Evolutionary conservation across 2,797 vertebrate genomes (phyloP).

Genomic region (Parauchenoglanis ngamensis): DNA sequence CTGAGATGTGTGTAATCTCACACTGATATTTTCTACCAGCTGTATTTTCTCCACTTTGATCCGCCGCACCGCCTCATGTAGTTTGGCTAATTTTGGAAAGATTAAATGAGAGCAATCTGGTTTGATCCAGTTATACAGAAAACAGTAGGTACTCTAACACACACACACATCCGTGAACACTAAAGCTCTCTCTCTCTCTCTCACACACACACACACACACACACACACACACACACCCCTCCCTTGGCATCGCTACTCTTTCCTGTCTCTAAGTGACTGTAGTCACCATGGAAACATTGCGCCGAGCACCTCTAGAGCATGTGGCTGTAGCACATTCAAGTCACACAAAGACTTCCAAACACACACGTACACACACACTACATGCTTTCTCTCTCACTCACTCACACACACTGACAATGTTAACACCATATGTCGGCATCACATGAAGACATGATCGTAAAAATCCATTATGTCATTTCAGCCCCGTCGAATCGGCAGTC

Average conservation of each 20-base stretch:
- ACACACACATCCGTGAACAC: constrained; percentile 36
- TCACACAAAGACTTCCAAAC: constrained; percentile 49
- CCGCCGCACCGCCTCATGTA: constrained; percentile 42
- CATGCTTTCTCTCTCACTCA: not conserved
- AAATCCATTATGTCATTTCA: constrained; percentile 39
- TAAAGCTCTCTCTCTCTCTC: not conserved
- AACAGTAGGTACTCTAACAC: constrained; percentile 53
- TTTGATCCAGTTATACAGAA: constrained; percentile 62
- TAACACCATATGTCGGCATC: constrained; percentile 51
- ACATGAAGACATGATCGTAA: constrained; percentile 34
- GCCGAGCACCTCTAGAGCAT: constrained; percentile 60
- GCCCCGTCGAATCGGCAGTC: constrained; percentile 12
- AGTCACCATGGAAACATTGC: constrained; percentile 65
- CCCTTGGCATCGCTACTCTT: constrained; percentile 57
- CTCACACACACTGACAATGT: constrained; percentile 14
- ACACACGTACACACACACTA: not conserved
- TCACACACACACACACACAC: not conserved
- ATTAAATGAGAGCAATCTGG: constrained; percentile 60
- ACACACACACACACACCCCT: constrained; percentile 27
- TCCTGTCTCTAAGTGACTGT: constrained; percentile 64
- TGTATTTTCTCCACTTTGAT: constrained; percentile 32
- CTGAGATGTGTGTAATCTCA: constrained; percentile 16
- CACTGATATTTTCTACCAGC: constrained; percentile 35
- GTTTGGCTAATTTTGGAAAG: constrained; percentile 60
- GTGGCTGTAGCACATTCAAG: constrained; percentile 58